phyloP scores from a whole-genome alignment of 2,113 vertebrate species.

The Ciconia boyciana region DNA sequence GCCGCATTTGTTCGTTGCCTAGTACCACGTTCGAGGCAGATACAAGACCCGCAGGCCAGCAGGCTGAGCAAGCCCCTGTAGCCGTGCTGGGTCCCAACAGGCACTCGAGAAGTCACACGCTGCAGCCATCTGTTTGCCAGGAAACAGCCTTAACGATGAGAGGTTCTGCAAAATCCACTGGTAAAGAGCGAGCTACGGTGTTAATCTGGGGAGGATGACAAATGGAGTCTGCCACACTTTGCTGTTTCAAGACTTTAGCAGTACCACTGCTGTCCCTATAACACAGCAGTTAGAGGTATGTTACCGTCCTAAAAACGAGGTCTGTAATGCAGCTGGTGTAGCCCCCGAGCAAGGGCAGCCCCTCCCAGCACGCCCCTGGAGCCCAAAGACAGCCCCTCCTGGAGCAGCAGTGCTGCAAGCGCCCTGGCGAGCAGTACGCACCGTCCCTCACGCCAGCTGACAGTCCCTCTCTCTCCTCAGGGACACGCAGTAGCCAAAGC shows the following conservation, averaged over 20 bases:
- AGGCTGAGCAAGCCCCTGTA: neutral
- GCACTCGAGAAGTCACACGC: accelerated
- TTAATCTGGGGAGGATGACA: neutral
- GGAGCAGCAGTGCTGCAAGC: neutral
- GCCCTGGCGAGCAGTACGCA: neutral
- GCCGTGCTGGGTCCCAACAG: neutral
- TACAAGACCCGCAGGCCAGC: accelerated
- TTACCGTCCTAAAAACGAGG: neutral
- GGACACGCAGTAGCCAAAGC: neutral
- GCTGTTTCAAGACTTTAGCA: neutral
- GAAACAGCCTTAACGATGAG: neutral
- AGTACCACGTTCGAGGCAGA: neutral
- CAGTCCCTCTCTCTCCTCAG: neutral
- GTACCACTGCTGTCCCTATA: neutral
- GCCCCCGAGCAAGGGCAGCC: neutral
- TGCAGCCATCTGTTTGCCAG: neutral
- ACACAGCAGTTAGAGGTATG: neutral
- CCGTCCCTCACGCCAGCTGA: neutral
- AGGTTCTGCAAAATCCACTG: neutral
- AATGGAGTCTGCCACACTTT: neutral
- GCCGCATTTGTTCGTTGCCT: accelerated
- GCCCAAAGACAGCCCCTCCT: neutral
- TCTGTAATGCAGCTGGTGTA: neutral
- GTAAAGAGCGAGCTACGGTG: neutral
- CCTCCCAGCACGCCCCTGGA: neutral